Conservation (phyloP, 2,888 invertebrate species). For the Lasioglossum leucozonium region DNA sequence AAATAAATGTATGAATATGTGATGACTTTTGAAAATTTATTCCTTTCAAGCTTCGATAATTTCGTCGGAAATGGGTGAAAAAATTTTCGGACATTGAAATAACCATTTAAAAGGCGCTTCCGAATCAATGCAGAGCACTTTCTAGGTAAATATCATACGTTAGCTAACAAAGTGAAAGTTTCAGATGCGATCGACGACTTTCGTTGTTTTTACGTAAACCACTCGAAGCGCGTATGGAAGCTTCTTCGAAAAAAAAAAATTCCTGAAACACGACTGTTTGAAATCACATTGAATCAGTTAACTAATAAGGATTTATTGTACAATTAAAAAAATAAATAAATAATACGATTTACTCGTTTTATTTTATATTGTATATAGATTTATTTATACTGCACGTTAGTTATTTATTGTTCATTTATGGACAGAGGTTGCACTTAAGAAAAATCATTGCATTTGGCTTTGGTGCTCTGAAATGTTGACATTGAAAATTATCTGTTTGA, state of each 20-base stretch:
- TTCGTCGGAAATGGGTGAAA: constrained; percentile 50
- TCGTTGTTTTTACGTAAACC: constrained; percentile 48
- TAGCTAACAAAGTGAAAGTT: constrained; percentile 58
- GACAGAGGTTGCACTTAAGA: not conserved
- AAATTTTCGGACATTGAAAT: constrained; percentile 47
- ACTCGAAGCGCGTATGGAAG: not conserved
- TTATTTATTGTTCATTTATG: not conserved
- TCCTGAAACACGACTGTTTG: not conserved
- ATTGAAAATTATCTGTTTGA: constrained; percentile 21
- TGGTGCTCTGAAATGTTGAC: constrained; percentile 5
- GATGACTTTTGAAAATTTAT: constrained; percentile 37
- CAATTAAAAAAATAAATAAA: not conserved
- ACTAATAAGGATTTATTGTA: no score
- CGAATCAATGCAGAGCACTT: constrained; percentile 55
- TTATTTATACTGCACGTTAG: not conserved
- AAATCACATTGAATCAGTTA: not conserved
- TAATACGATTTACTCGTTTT: not conserved
- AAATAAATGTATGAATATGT: constrained; percentile 3
- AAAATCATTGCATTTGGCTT: not conserved
- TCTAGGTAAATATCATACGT: constrained; percentile 59
- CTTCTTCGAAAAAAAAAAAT: not conserved
- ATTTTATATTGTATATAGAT: not conserved
- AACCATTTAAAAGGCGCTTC: constrained; percentile 55
- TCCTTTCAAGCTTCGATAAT: constrained; percentile 56
- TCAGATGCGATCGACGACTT: constrained; percentile 44